Conservation (phyloP, 1,140 invertebrate genomes). For the Drosophila yakuba region DNA sequence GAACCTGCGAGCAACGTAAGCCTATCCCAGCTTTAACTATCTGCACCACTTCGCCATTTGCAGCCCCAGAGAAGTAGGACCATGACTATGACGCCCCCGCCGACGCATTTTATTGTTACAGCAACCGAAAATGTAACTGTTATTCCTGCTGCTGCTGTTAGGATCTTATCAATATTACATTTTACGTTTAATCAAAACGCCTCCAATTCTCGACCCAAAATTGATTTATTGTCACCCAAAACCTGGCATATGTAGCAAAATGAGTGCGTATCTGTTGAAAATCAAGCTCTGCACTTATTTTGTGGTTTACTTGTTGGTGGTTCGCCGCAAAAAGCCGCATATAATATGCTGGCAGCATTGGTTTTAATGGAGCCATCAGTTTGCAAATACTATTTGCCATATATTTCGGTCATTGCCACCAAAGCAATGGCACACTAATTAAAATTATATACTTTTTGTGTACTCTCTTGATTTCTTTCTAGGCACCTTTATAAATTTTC, state of each 20-base stretch:
- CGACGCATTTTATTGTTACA: slow-evolving; percentile 63
- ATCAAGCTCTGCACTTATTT: slow-evolving; percentile 44
- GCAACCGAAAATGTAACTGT: slow-evolving; percentile 49
- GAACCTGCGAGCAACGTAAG: slow-evolving; percentile 16
- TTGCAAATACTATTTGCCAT: neutral
- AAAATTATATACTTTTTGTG: too few relatives aligned
- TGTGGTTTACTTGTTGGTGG: slow-evolving; percentile 39
- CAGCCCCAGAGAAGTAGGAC: slow-evolving; percentile 45
- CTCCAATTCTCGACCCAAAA: slow-evolving; percentile 47
- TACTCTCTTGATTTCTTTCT: too few relatives aligned
- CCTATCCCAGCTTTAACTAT: slow-evolving; percentile 56
- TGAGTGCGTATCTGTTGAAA: slow-evolving; percentile 4
- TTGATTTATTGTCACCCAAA: slow-evolving; percentile 30
- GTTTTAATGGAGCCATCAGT: slow-evolving; percentile 39
- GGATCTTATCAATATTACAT: neutral
- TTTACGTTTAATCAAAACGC: slow-evolving; percentile 26
- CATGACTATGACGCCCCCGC: slow-evolving; percentile 56
- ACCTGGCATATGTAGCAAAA: slow-evolving; percentile 1
- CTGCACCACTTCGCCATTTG: slow-evolving; percentile 51
- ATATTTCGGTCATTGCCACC: too few relatives aligned
- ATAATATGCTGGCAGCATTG: slow-evolving; percentile 38
- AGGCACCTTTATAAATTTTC: too few relatives aligned
- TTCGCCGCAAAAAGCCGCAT: slow-evolving; percentile 26
- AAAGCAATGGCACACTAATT: too few relatives aligned
- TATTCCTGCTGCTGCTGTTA: slow-evolving; percentile 18